Conservation (phyloP, 2,888 invertebrate species). For the Toxonevra muliebris region DNA sequence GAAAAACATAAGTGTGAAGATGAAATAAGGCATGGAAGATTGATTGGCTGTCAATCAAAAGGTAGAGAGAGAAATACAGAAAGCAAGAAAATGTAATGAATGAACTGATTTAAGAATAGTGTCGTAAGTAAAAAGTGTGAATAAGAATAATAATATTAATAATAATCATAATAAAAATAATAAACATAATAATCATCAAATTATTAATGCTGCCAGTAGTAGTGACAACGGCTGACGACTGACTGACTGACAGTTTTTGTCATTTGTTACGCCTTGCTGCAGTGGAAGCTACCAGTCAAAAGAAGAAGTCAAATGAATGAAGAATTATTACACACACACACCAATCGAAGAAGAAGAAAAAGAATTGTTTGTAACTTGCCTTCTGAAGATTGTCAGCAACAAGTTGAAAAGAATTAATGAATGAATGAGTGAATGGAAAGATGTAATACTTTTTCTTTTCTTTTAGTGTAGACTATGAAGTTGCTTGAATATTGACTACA, state of each 20-base stretch:
- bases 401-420: not conserved
- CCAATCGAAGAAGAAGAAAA: too few species aligned
- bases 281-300: not conserved
- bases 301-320: not conserved
- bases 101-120: not conserved
- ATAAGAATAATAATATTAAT: not conserved
- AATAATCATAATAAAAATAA: not conserved
- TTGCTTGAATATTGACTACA: too few species aligned
- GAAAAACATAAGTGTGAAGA: constrained; percentile 8
- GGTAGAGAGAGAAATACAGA: not conserved
- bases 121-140: not conserved
- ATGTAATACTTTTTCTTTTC: not conserved
- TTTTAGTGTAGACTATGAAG: not conserved
- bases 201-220: not conserved
- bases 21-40: constrained; percentile 24
- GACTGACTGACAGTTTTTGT: too few species aligned
- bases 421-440: not conserved
- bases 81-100: not conserved
- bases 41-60: constrained; percentile 41
- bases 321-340: not conserved
- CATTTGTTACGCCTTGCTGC: not conserved
- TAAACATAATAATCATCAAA: constrained; percentile 5
- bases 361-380: not conserved
- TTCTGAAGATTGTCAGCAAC: not conserved
- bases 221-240: not conserved